Evolutionary conservation across 2,888 invertebrate species (phyloP), one percentile per base, ranked within the genome.

Genomic region (Eupelmus urozonus): DNA sequence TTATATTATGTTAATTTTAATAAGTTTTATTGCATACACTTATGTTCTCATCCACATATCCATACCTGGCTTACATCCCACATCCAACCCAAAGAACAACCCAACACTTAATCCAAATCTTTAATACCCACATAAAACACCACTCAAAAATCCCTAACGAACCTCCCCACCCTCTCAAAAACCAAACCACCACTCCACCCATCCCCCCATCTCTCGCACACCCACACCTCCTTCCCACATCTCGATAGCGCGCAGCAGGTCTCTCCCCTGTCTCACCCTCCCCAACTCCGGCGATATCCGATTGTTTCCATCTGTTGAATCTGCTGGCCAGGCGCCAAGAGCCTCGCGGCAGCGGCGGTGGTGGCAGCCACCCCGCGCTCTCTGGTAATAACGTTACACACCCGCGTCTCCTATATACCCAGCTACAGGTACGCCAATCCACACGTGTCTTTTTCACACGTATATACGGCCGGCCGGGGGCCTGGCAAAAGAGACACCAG

Each of bases 221-320:
- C 16, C 2, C 13, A 4, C 4, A 13, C 16, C 7, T 13, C 16
- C 2, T 29, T 16, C 3, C 16, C n/a, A n/a, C 20, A 20, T 20
- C 45, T 18, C 40, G 42, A n/a, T 45, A 23, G 16, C 53, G 25
- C 63, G 27, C 55, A 25, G 20, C 55, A 27, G 55, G 27, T 40
- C 65, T 27, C 53, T 34, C 63, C 18, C 29, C 11, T 25, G 1
- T 5, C 45, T 18, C 25, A 5, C 9, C 45, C 42, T 27, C 55
- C 7, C 23, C 16, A 20, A 3, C 53, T 53, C 51, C 59, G 18
- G 59, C 69, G 82, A 82, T 29, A 59, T 82, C 77, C 81, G 81
- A 85, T 85, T 85, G 85, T 86, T 85, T 84, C 80, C 85, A 86
- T 85, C 86, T 87, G 86, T 87, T 87, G 86, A 87, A 84, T 86